Percentiles rank a stretch among this genome's conserved stretches.
Conservation (phyloP, 1,140 invertebrate species). For the Muscidifurax raptorellus region DNA sequence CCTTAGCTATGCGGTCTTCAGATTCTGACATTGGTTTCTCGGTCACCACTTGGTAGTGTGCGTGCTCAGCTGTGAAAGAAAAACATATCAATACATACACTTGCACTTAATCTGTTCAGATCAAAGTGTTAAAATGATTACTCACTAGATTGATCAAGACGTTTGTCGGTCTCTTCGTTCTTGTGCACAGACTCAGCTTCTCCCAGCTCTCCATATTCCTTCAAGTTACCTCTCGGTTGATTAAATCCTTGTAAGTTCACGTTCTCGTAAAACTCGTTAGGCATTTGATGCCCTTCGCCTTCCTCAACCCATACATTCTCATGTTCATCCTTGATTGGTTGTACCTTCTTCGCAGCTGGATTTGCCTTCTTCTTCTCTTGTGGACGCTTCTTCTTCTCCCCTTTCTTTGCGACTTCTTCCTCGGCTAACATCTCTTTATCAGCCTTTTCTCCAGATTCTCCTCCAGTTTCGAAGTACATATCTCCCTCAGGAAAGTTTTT, state of each 20-base stretch:
- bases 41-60: conserved; percentile 3
- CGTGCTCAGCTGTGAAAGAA: not conserved
- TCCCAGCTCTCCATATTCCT: conserved; percentile 52
- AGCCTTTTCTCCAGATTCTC: not conserved
- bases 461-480: conserved; percentile 50
- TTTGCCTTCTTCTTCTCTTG: not conserved
- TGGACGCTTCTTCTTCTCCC: not conserved
- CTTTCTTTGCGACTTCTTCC: not conserved
- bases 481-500: conserved; percentile 59
- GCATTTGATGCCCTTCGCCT: conserved; percentile 36
- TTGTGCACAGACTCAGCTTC: conserved; percentile 48
- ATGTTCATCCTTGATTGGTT: not conserved
- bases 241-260: not conserved
- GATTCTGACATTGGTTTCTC: not conserved
- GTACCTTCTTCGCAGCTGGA: not conserved
- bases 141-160: not conserved
- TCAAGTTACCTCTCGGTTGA: conserved; percentile 4
- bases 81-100: not conserved
- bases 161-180: conserved; percentile 16
- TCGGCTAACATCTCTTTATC: not conserved
- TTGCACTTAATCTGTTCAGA: not conserved
- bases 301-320: conserved; percentile 47
- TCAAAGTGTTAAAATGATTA: not conserved
- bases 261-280: conserved; percentile 52
- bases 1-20: conserved; percentile 34